Evolutionary conservation across 2,888 invertebrate genomes (phyloP).

Genomic region (Lycophotia porphyrea): DNA sequence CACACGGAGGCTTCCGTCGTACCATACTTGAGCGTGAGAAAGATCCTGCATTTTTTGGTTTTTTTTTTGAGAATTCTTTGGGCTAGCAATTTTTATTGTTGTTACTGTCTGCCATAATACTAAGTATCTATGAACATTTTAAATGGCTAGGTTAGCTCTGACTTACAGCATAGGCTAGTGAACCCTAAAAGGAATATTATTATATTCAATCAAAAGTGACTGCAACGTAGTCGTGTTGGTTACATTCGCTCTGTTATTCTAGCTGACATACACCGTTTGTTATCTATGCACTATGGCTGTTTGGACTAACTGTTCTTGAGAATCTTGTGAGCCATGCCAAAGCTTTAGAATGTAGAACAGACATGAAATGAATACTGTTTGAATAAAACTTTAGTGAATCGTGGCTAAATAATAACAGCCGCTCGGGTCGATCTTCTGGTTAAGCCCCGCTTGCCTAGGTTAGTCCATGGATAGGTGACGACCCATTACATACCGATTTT

Average conservation of each 20-base stretch:
- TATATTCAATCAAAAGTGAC: constrained; percentile 25
- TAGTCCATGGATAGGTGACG: not conserved
- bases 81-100: not conserved
- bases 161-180: not conserved
- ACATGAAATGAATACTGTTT: not conserved
- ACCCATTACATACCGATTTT: no score
- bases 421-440: not conserved
- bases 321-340: constrained; percentile 44
- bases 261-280: constrained; percentile 38
- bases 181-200: constrained; percentile 4
- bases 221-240: constrained; percentile 30
- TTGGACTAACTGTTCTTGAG: constrained; percentile 45
- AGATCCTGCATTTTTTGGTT: not conserved
- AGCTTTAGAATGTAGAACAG: constrained; percentile 34
- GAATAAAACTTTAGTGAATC: not conserved
- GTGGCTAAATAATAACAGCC: not conserved
- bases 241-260: constrained; percentile 51
- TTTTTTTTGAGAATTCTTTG: not conserved
- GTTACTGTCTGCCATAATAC: not conserved
- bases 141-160: not conserved
- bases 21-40: not conserved
- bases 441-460: not conserved
- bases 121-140: not conserved
- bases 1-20: not conserved
- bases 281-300: constrained; percentile 50